Evolutionary conservation across 2,113 vertebrate species (phyloP), one percentile per base, ranked within the genome.

Genomic region (Ardeotis arabs): DNA sequence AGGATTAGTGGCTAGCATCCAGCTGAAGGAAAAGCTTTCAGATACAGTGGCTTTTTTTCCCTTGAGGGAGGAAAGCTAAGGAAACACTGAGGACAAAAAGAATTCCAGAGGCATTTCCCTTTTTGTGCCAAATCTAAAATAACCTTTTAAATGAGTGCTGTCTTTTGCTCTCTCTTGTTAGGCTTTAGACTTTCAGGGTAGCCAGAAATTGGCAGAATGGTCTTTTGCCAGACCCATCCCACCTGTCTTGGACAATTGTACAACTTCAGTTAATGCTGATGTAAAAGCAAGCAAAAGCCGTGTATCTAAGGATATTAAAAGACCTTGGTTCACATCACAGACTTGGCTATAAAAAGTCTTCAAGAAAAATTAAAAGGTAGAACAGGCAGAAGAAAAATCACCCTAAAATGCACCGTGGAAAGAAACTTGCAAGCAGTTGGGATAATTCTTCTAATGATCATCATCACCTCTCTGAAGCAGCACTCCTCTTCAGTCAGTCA

Each of bases 1-100:
- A 91, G 94, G 89, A 87, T 93, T 95, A 89, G 89, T 94, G 95
- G 95, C 89, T 59, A 93, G 95, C 91, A 82, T 95, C 90, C 95
- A 94, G 85, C 82, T 95, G 80, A 93, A 93, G 96, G 89, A 63
- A 90, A 69, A 87, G 84, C 89, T 97, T 91, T 89, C 92, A 95
- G 77, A 91, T 93, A 50, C 84, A 35, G 86, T 79, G 93, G 60
- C 79, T 96, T 92, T 94, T 93, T 93, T 86, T 89, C 89, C 76
- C 77, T 92, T 18, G 64, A 95, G 89, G 88, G 78, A 95, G 72
- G 84, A 96, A 90, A 95, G 90, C 84, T 69, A 72, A 92, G 4
- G 83, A 88, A 97, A 93, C 62, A 45, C 59, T 1, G 8, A 66
- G 89, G 85, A 93, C 91, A 93, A 90, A 94, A 81, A 77, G 84